A percentile compares a stretch with the other conserved stretches of the same genome.
Evolutionary conservation across 2,797 vertebrate genomes (phyloP).

Genomic region (Sebastes iracundus): DNA sequence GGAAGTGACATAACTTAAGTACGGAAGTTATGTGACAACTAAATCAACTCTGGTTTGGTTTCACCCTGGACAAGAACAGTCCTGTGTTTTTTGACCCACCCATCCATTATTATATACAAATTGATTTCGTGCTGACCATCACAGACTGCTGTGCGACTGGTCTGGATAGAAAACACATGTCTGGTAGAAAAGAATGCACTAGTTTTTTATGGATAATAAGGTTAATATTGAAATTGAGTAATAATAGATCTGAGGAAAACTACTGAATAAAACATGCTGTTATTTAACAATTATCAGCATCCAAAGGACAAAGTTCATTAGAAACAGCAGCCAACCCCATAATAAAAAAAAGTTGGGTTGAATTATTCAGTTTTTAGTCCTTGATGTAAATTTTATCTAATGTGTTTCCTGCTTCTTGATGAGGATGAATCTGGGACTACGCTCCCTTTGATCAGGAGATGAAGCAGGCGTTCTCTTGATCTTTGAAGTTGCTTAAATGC

Average conservation of each 20-base stretch:
- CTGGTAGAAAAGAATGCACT: slow-evolving; percentile 1
- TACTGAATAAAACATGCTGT: slow-evolving; percentile 57
- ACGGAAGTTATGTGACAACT: too few species aligned
- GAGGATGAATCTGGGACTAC: slow-evolving; percentile 68
- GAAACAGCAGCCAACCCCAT: not conserved
- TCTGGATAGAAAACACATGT: not conserved
- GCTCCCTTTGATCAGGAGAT: slow-evolving; percentile 72
- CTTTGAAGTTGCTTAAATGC: slow-evolving; percentile 53
- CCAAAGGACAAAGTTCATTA: slow-evolving; percentile 55
- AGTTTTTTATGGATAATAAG: slow-evolving; percentile 18
- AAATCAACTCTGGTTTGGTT: too few species aligned
- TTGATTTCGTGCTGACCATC: too few species aligned
- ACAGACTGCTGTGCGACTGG: too few species aligned
- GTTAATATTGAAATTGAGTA: slow-evolving; percentile 53
- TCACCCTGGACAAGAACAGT: too few species aligned
- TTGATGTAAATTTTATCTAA: slow-evolving; percentile 70
- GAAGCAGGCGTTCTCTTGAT: slow-evolving; percentile 53
- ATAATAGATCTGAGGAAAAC: slow-evolving; percentile 50
- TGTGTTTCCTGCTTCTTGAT: slow-evolving; percentile 64
- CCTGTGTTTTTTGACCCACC: too few species aligned
- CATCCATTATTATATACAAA: too few species aligned
- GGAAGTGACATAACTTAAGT: too few species aligned
- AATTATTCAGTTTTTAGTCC: slow-evolving; percentile 70
- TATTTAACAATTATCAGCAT: slow-evolving; percentile 39
- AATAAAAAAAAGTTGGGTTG: slow-evolving; percentile 13